Evolutionary conservation across 2,888 invertebrate genomes (phyloP), one percentile per base, ranked within the genome.

Genomic region (Trissoscelio sp.): DNA sequence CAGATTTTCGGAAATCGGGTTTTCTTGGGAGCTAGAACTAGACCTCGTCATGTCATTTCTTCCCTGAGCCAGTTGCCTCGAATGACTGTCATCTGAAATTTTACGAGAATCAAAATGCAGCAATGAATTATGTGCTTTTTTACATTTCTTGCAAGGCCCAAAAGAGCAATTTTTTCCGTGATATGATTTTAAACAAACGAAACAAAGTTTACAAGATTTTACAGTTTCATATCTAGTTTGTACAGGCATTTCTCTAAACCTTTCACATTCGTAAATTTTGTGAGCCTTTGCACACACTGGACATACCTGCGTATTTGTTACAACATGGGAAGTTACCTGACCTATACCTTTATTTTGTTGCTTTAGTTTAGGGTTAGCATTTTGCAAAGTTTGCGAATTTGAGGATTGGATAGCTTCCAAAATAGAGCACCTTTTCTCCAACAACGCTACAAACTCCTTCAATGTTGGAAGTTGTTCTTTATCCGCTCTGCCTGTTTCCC

Each of bases 321-420:
- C 48, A n/a, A 48, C 22, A 48, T 48, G 24, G 24, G 24, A 48
- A 9, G 48, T 48, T 24, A 48, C 22, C 24, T 48, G 48, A 48
- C 12, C 14, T 12, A 12, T 14, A 12, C 12, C 14, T 14, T 42
- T 5, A n/a, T n/a, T n/a, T n/a, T n/a, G n/a, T n/a, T n/a, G n/a
- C n/a, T n/a, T n/a, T n/a, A n/a, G n/a, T n/a, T n/a, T n/a, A n/a
- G n/a, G n/a, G n/a, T n/a, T n/a, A n/a, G n/a, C n/a, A n/a, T n/a
- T n/a, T n/a, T n/a, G n/a, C n/a, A n/a, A n/a, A n/a, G n/a, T n/a
- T n/a, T n/a, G n/a, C n/a, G n/a, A n/a, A n/a, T n/a, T n/a, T n/a
- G n/a, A n/a, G n/a, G n/a, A n/a, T n/a, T n/a, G n/a, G n/a, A n/a
- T n/a, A n/a, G n/a, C n/a, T n/a, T n/a, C n/a, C n/a, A n/a, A n/a